Evolutionary conservation across 2,888 invertebrate genomes (phyloP).

Genomic region (Cabera pusaria): DNA sequence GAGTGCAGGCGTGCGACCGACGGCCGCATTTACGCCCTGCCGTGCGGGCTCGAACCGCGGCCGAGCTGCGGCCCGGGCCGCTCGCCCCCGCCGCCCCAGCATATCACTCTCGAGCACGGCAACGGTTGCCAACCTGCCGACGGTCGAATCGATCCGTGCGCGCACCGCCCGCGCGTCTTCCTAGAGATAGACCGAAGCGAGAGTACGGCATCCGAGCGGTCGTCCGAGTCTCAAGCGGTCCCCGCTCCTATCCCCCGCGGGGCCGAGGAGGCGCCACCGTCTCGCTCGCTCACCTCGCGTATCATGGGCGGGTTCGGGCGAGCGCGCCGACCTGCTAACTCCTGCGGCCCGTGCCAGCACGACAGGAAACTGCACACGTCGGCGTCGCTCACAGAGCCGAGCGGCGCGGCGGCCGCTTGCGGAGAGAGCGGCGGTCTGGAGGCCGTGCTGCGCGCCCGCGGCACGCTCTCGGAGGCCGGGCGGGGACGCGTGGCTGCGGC

Average conservation of each 20-base stretch:
- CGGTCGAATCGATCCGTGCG: slow-evolving; percentile 46
- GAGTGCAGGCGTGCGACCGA: slow-evolving; percentile 44
- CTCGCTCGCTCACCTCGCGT: too few relatives aligned
- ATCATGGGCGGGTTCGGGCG: background rate
- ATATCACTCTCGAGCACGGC: slow-evolving; percentile 38
- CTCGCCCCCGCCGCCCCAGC: slow-evolving; percentile 37
- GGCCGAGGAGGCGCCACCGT: too few relatives aligned
- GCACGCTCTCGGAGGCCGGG: slow-evolving; percentile 37
- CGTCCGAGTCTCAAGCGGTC: slow-evolving; percentile 5
- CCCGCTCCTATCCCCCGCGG: slow-evolving; percentile 1
- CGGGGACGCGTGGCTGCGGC: slow-evolving; percentile 38
- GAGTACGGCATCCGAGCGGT: slow-evolving; percentile 25
- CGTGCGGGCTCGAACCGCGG: slow-evolving; percentile 11
- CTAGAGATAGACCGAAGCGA: slow-evolving; percentile 46
- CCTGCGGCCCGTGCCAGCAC: too few relatives aligned
- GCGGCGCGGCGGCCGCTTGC: background rate
- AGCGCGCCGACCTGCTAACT: background rate
- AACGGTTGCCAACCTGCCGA: slow-evolving; percentile 37
- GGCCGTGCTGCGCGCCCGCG: slow-evolving; percentile 23
- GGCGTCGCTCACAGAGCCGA: slow-evolving; percentile 1
- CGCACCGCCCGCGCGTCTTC: slow-evolving; percentile 48
- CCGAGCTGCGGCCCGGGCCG: slow-evolving; percentile 35
- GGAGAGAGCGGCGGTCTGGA: slow-evolving; percentile 1
- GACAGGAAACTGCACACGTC: slow-evolving; percentile 31
- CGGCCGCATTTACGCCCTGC: slow-evolving; percentile 40